Evolutionary conservation across 2,113 vertebrate genomes (phyloP).

Genomic region (Lepus timidus): DNA sequence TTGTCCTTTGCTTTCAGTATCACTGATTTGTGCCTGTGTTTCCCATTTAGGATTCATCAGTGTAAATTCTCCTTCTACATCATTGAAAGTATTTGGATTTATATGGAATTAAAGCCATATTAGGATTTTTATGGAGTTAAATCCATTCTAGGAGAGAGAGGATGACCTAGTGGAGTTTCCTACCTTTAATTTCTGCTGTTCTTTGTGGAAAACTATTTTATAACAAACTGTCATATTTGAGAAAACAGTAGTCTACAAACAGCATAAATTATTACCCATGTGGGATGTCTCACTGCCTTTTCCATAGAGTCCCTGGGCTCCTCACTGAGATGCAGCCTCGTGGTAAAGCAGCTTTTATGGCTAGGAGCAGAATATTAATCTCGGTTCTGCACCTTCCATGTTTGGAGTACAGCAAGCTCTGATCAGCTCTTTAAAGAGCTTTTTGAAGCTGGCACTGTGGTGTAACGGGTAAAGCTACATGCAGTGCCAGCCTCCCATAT

Average conservation of each 20-base stretch:
- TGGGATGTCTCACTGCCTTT: background rate
- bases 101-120: background rate
- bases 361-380: background rate
- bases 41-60: conserved; percentile 59
- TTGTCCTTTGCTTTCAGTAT: conserved; percentile 55
- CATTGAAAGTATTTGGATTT: conserved; percentile 35
- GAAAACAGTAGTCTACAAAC: background rate
- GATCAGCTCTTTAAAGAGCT: background rate
- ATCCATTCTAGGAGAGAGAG: background rate
- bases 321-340: background rate
- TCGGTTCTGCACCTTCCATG: background rate
- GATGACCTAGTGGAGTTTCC: background rate
- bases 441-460: background rate
- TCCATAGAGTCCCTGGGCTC: background rate
- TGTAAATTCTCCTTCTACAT: conserved; percentile 10
- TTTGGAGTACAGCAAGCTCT: conserved; percentile 30
- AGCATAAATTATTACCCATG: background rate
- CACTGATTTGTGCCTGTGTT: conserved; percentile 43
- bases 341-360: conserved; percentile 15
- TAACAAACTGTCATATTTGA: conserved; percentile 38
- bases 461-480: too few species aligned
- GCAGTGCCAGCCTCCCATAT: too few species aligned
- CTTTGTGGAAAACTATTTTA: conserved; percentile 29
- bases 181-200: conserved; percentile 45
- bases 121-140: conserved; percentile 57